These are phyloP conservation scores for Strix occidentalis DNA, from an alignment of 2,797 vertebrate genomes.

Conservation along the genomic window DNA sequence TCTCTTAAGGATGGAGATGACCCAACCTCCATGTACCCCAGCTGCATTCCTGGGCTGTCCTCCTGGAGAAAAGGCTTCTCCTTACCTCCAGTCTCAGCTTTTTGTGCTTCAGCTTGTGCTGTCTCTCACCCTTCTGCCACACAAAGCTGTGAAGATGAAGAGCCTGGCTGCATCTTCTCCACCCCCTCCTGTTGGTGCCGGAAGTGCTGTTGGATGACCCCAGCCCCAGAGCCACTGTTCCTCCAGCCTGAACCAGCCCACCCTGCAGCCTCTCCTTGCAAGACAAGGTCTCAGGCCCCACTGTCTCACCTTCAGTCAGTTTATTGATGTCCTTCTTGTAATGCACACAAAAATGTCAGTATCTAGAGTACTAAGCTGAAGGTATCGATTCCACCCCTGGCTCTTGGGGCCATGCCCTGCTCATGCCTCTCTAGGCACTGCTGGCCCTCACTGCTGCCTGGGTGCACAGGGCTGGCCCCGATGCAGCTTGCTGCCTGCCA, in stretches of 20 bases:
- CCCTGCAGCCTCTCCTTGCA: neutral
- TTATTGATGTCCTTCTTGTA: neutral
- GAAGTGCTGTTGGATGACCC: neutral
- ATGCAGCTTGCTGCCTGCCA: neutral
- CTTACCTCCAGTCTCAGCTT: neutral
- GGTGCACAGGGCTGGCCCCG: neutral
- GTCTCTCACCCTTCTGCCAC: neutral
- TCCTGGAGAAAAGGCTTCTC: neutral
- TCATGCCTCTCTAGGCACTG: neutral
- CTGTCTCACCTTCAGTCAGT: neutral
- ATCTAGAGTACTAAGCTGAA: neutral
- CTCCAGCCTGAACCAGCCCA: neutral
- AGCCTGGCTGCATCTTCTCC: neutral
- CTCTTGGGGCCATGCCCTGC: neutral
- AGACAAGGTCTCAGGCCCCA: neutral
- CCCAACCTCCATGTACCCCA: neutral
- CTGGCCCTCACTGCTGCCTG: neutral
- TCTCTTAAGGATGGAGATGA: neutral
- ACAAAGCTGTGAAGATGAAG: neutral
- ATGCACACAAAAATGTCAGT: neutral
- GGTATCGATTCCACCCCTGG: rapidly evolving
- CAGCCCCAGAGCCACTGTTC: neutral
- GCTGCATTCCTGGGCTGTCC: too few species aligned
- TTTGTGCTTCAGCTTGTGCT: neutral
- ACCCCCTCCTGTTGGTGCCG: neutral